These are phyloP conservation scores for Achatina immaculata DNA, from an alignment of 1,140 invertebrate species.

Conservation along the genomic window DNA sequence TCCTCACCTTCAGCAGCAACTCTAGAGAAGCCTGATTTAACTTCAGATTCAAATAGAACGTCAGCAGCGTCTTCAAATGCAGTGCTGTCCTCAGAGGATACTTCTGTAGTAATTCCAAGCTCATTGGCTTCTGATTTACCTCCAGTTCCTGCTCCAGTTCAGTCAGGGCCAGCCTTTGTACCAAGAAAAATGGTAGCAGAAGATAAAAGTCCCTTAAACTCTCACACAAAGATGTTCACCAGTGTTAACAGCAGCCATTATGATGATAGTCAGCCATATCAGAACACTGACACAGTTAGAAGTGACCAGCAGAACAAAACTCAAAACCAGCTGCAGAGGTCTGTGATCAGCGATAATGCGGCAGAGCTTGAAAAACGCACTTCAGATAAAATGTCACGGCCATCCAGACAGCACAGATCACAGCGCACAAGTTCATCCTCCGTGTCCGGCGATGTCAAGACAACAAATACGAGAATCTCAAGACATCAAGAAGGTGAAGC, in stretches of 20 bases:
- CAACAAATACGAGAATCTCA: neutral
- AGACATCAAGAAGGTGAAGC: neutral
- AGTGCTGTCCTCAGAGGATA: neutral
- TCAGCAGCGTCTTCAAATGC: neutral
- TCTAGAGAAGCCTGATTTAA: neutral
- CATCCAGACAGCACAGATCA: neutral
- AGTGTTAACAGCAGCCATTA: neutral
- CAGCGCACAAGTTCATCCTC: neutral
- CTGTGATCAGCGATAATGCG: slow-evolving; percentile 2
- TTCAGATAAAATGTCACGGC: neutral
- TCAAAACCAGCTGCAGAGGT: neutral
- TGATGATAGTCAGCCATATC: neutral
- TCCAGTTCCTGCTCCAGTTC: neutral
- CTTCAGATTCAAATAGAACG: neutral
- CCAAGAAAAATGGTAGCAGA: neutral
- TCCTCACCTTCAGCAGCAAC: neutral
- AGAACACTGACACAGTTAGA: neutral
- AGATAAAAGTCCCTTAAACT: neutral
- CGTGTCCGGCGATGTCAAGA: neutral
- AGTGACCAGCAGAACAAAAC: neutral
- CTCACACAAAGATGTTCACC: neutral
- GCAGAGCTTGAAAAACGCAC: neutral
- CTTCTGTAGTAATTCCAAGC: neutral
- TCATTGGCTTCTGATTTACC: neutral
- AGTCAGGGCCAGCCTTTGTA: neutral